A percentile compares a stretch with the other conserved stretches of the same genome.
phyloP scores from a whole-genome alignment of 1,140 invertebrate genomes.

The Laupala kohalensis region DNA sequence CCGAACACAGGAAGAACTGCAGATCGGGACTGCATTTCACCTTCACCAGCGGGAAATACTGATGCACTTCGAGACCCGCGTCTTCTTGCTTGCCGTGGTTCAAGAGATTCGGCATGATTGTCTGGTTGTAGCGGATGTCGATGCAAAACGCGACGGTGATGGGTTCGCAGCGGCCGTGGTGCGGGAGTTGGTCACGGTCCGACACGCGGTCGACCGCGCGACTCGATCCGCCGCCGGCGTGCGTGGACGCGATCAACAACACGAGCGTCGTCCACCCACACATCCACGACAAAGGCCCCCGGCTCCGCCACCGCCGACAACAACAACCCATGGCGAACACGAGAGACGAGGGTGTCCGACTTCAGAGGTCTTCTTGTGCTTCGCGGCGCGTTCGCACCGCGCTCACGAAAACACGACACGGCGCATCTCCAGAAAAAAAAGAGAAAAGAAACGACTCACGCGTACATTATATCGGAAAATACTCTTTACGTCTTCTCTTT shows the following conservation, averaged over 20 bases:
- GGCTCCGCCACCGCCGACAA: too few species aligned
- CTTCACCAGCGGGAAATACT: constrained; percentile 91
- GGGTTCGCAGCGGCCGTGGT: constrained; percentile 77
- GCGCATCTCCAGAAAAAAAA: neutral
- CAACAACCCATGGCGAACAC: too few species aligned
- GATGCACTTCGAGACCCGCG: constrained; percentile 83
- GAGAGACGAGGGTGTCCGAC: too few species aligned
- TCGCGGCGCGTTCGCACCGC: too few species aligned
- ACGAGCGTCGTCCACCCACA: neutral
- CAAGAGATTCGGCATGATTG: constrained; percentile 90
- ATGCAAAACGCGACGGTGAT: constrained; percentile 87
- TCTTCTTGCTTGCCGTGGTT: constrained; percentile 91
- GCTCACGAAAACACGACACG: neutral
- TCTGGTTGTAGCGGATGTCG: constrained; percentile 87
- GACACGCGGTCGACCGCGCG: constrained; percentile 13
- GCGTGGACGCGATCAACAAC: too few species aligned
- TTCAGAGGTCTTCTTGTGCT: neutral
- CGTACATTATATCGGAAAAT: too few species aligned
- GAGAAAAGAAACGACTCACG: neutral
- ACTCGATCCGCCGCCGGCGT: neutral
- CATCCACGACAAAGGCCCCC: neutral
- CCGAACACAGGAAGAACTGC: constrained; percentile 89
- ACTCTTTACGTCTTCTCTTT: neutral
- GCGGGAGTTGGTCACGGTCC: constrained; percentile 40
- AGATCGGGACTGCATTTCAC: constrained; percentile 88